phyloP scores from a whole-genome alignment of 2,797 vertebrate species.

The Silurus aristotelis region DNA sequence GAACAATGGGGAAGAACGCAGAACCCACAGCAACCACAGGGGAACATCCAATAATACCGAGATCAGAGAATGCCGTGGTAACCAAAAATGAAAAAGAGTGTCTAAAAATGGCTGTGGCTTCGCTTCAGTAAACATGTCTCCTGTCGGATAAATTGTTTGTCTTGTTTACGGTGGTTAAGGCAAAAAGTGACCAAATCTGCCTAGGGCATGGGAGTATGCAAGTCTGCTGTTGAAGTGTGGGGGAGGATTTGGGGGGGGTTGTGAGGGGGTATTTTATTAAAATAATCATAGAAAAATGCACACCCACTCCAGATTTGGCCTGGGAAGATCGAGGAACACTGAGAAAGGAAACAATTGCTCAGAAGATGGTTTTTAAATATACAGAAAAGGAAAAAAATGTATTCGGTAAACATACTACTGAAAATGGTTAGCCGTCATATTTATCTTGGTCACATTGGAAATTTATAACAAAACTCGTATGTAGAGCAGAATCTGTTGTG shows the following conservation, averaged over 20 bases:
- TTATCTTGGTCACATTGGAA: background rate
- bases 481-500: background rate
- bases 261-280: constrained; percentile 63
- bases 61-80: constrained; percentile 73
- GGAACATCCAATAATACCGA: constrained; percentile 63
- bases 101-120: constrained; percentile 78
- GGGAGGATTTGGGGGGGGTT: background rate
- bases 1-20: constrained; percentile 50
- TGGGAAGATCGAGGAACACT: constrained; percentile 58
- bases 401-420: background rate
- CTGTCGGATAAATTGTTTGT: constrained; percentile 76
- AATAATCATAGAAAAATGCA: constrained; percentile 67
- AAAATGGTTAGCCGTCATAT: background rate
- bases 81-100: constrained; percentile 65
- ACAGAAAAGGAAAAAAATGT: background rate
- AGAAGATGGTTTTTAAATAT: background rate
- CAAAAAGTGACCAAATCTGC: constrained; percentile 60
- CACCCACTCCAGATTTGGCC: constrained; percentile 56
- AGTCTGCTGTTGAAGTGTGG: constrained; percentile 54
- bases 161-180: constrained; percentile 77
- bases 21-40: constrained; percentile 49
- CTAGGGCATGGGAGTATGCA: constrained; percentile 63
- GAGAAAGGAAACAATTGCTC: constrained; percentile 22
- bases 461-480: background rate
- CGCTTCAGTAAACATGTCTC: constrained; percentile 75